Base-by-base conservation (phyloP, 2,113 vertebrate species). In the Chunga burmeisteri region DNA sequence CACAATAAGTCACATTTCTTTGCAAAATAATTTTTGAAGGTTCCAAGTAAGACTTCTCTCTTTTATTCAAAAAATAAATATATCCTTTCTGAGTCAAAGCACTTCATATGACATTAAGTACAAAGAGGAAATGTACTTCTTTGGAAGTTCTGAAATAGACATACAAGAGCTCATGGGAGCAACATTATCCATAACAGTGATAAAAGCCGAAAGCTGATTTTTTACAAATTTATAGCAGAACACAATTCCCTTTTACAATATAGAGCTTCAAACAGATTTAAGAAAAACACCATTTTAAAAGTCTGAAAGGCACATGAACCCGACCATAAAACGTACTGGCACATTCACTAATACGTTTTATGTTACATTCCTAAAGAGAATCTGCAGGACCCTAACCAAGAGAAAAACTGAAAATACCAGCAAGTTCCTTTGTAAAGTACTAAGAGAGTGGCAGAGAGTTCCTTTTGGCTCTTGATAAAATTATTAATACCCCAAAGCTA, bases 41-140 rank as follows among this genome's bases (percentile, higher is more conserved):
- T 71, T 91, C 92, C 73, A 87, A 90, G 92, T 96, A 98, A 98
- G 97, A 98, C 66, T 95, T 91, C 93, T 97, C 94, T 97, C 95
- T 97, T 98, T 98, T 98, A 98, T 98, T 98, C 97, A 96, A 98
- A 98, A 98, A 98, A 98, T 98, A 98, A 98, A 98, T 98, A 98
- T 98, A 96, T 98, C 84, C 97, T 98, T 97, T 97, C 96, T 98
- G 97, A 98, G 75, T 98, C 86, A 91, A 96, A 97, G 97, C 91
- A 97, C 98, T 98, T 98, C 96, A 97, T 98, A 96, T 96, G 96
- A 97, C 98, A 95, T 96, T 88, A 97, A 96, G 98, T 96, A 97
- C 94, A 98, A 97, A 97, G 97, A 96, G 97, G 95, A 96, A 94
- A 94, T 52, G 86, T 85, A 97, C 96, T 97, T 97, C 97, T 98